Base-by-base conservation (phyloP, 2,113 vertebrate species). In the Gracilinanus agilis region DNA sequence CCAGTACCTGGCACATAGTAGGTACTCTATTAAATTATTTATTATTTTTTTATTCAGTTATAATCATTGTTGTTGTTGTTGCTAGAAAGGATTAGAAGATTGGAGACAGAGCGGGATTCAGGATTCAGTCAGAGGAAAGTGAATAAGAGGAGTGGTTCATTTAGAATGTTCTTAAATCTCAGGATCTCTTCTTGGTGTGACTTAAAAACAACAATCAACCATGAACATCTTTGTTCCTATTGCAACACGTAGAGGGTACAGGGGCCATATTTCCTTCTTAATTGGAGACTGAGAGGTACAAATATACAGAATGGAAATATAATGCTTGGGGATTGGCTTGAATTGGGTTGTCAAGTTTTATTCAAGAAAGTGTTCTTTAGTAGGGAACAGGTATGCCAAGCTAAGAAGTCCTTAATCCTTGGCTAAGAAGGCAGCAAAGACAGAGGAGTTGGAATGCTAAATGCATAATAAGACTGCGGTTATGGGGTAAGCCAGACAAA, bases 211-310 rank as follows among this genome's bases (percentile, higher is more conserved):
- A 58, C 91, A 95, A 93, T 61, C 91, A 94, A 0, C 90, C 89
- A n/a, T 93, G 90, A 94, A 94, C 96, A 53, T 92, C 29, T 96
- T 75, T 95, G 95, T 54, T 94, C 67, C 29, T 94, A 92, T 88
- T 29, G 34, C 91, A 95, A 89, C 0, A 0, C 1, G 24, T 29
- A 93, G 53, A 29, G 21, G 56, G 49, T 34, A 92, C 91, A 25
- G 2, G 89, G 92, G 93, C 94, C 24, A 0, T 96, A 93, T 97
- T 98, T 98, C 96, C 95, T 97, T 97, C 96, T 95, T 96, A 92
- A 96, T 95, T 96, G 83, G 11, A 24, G 94, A 53, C 90, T 56
- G 94, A 91, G 96, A 94, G 92, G 92, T 96, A 96, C 91, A 93
- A 91, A 98, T 96, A 92, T 93, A 29, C n/a, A 0, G 93, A 94